phyloP scores from a whole-genome alignment of 2,888 invertebrate species.

The Trichacis sp. region DNA sequence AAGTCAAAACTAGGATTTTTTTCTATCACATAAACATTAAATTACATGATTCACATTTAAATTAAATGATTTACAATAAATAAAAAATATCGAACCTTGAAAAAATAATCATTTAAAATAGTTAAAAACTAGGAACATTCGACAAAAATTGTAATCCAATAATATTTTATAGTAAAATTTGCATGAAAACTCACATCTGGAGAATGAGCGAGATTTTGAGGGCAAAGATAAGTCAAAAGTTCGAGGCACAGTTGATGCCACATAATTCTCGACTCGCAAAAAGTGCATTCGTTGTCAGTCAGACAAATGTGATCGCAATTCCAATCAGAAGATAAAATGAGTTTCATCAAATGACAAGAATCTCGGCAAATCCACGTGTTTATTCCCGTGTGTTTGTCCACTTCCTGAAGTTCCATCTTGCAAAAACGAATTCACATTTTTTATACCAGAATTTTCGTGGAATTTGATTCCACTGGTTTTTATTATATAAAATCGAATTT shows the following conservation, averaged over 20 bases:
- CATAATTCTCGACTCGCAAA: conserved; percentile 93
- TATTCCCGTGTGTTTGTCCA: conserved; percentile 84
- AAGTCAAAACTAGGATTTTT: too few species aligned
- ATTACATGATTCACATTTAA: too few species aligned
- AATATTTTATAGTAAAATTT: too few species aligned
- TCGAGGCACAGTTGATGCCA: conserved; percentile 93
- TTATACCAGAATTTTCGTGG: too few species aligned
- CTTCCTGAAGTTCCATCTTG: conserved; percentile 86
- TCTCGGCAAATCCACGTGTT: conserved; percentile 81
- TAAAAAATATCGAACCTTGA: too few species aligned
- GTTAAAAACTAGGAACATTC: too few species aligned
- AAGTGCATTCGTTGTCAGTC: conserved; percentile 80
- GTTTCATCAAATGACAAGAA: conserved; percentile 79
- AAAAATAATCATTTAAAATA: too few species aligned
- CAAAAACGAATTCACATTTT: conserved; percentile 12
- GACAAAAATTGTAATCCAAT: too few species aligned
- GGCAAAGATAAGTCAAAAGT: conserved; percentile 83
- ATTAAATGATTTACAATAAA: too few species aligned
- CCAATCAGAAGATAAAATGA: conserved; percentile 82
- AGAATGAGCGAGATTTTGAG: conserved; percentile 79
- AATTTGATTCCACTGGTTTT: not conserved
- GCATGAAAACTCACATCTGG: conserved; percentile 76
- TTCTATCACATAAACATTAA: too few species aligned
- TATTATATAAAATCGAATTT: too few species aligned
- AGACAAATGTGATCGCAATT: conserved; percentile 74